phyloP scores from a whole-genome alignment of 1,140 invertebrate genomes.

The Oppia nitens region DNA sequence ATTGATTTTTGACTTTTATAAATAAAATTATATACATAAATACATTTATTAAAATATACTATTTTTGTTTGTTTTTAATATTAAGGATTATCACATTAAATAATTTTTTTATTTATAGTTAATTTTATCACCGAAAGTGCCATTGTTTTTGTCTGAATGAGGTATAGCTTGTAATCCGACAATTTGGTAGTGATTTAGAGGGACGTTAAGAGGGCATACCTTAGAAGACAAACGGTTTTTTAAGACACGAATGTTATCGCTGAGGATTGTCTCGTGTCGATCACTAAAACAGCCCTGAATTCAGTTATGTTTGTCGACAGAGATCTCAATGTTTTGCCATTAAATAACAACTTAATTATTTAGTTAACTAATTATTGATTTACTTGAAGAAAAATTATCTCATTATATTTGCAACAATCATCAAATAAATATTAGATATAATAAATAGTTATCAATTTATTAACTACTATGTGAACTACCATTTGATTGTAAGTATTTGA shows the following conservation, averaged over 20 bases:
- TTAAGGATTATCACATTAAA: too few relatives aligned
- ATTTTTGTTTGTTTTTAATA: too few relatives aligned
- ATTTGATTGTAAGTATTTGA: too few relatives aligned
- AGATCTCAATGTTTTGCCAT: slow-evolving; percentile 9
- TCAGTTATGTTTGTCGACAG: slow-evolving; percentile 18
- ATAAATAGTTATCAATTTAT: too few relatives aligned
- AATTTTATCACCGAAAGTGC: too few relatives aligned
- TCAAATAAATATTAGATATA: too few relatives aligned
- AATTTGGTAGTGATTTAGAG: not conserved
- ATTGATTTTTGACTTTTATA: too few relatives aligned
- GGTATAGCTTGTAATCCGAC: not conserved
- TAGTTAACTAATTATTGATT: slow-evolving; percentile 3
- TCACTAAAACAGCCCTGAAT: slow-evolving; percentile 19
- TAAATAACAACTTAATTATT: not conserved
- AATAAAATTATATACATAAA: too few relatives aligned
- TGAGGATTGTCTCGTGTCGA: slow-evolving; percentile 20
- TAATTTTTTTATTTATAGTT: too few relatives aligned
- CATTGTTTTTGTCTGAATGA: too few relatives aligned
- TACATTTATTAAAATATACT: too few relatives aligned
- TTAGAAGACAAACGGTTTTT: not conserved
- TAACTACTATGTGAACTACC: too few relatives aligned
- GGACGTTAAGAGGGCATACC: not conserved
- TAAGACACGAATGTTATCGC: slow-evolving; percentile 16
- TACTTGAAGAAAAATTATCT: not conserved
- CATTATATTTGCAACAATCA: not conserved